Evolutionary conservation across 2,888 invertebrate genomes (phyloP), one percentile per base, ranked within the genome.

Genomic region (Perizoma flavofasciatum): DNA sequence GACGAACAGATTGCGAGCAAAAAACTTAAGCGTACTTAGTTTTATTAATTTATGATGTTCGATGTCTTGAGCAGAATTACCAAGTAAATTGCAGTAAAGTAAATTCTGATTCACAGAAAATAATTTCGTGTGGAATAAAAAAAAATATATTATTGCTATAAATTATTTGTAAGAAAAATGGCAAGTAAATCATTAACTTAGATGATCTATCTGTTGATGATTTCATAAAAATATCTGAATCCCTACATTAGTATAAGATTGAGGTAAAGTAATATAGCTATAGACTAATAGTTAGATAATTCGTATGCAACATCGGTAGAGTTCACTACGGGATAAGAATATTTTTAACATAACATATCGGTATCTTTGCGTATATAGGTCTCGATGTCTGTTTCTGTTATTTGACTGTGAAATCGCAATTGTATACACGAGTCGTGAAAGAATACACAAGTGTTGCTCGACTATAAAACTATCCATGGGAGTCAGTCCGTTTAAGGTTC

Each of bases 341-440:
- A 49, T 59, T 50, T 61, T 50, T 61, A 62, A 62, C 48, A 39
- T 53, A 55, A 59, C 51, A 66, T 66, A 61, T 66, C 58, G 53
- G 66, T 61, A 66, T 55, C 54, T 62, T 64, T 46, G 62, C 50
- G 51, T 66, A 67, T 64, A 67, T 72, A 72, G 64, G 64, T 69
- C 63, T 72, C 63, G 59, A 67, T 69, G 72, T 70, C 64, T 60
- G 72, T 75, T 74, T 76, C 75, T 75, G 71, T 74, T 79, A 74
- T 81, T 79, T 77, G 75, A 76, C 71, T 82, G 79, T 80, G 77
- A 81, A 81, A 81, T 79, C 71, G 74, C 75, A 68, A 81, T 79
- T 80, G 74, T 76, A 22, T 22, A 66, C 73, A 72, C 73, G 72
- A 77, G 71, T 72, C 72, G 69, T 73, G 72, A 58, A 49, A 55